Base-by-base conservation (phyloP, 2,888 invertebrate species). In the Prosopocoilus inquinatus region DNA sequence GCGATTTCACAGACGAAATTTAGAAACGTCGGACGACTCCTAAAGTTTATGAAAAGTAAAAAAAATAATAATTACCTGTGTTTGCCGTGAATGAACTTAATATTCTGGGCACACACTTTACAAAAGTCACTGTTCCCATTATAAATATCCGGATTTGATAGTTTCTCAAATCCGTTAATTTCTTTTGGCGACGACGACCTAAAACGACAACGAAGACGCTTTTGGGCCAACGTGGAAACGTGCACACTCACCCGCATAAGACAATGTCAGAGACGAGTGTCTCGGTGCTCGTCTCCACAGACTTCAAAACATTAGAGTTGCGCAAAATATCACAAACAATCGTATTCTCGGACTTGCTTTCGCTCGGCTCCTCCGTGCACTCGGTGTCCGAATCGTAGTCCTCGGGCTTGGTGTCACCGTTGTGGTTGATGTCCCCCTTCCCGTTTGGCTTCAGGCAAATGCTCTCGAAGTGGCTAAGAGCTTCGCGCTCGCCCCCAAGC, bases 251-350 rank as follows among this genome's bases (percentile, higher is more conserved):
- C 68, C 65, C 62, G 54, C 59, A 58, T 43, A 64, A 58, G n/a
- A 63, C 54, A 44, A 70, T 72, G 41, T 74, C 75, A 49, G 79
- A 78, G 44, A 79, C 80, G 59, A 82, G 67, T 11, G 82, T 82
- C 61, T 82, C 82, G 39, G 82, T 81, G 68, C 82, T 82, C 34
- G 80, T 81, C 65, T 81, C 80, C 44, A 74, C 70, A n/a, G 76
- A 75, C 52, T 70, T 71, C 15, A 55, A 28, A 15, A 58, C 51
- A 8, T 58, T 47, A 3, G 45, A 43, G 15, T 33, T 41, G 9
- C 39, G 33, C 16, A 28, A 36, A 8, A 51, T 47, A 43, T 65
- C 64, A 50, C 64, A 66, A 34, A 61, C 49, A 38, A 75, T 63
- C 36, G 74, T 71, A 57, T 67, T 67, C 57, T 72, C 72, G 36